phyloP scores from a whole-genome alignment of 2,888 invertebrate genomes.

The Tridacna gigas region DNA sequence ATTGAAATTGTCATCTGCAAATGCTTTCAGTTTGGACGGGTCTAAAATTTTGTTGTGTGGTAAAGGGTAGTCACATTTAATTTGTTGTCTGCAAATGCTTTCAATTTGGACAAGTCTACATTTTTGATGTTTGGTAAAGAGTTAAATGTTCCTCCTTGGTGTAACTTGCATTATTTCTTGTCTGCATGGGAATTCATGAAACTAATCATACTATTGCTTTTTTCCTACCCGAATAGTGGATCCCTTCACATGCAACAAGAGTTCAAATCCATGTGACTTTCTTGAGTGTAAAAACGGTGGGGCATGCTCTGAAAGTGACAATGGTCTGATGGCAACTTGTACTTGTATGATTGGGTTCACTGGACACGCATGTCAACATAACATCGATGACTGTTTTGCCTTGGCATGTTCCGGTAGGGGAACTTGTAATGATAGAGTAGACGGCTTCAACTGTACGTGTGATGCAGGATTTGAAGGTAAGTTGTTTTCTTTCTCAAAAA shows the following conservation, averaged over 20 bases:
- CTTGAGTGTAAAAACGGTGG: conserved; percentile 32
- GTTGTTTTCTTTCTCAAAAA: not conserved
- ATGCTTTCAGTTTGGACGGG: too few relatives aligned
- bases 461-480: conserved; percentile 60
- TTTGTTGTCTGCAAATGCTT: too few relatives aligned
- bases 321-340: conserved; percentile 47
- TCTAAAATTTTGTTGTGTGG: too few relatives aligned
- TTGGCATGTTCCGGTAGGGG: conserved; percentile 93
- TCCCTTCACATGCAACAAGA: conserved; percentile 28
- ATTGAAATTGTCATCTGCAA: too few relatives aligned
- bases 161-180: not conserved
- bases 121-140: too few relatives aligned
- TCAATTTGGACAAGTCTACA: too few relatives aligned
- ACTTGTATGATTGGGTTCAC: conserved; percentile 60
- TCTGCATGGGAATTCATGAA: too few relatives aligned
- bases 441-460: conserved; percentile 87
- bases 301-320: not conserved
- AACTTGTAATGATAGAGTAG: conserved; percentile 93
- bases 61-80: too few relatives aligned
- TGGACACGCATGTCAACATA: conserved; percentile 72
- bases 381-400: conserved; percentile 91
- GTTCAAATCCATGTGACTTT: conserved; percentile 25
- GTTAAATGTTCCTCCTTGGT: too few relatives aligned
- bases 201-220: too few relatives aligned
- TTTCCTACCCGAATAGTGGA: not conserved